phyloP scores from a whole-genome alignment of 2,113 vertebrate genomes.

The Gobiocypris rarus region DNA sequence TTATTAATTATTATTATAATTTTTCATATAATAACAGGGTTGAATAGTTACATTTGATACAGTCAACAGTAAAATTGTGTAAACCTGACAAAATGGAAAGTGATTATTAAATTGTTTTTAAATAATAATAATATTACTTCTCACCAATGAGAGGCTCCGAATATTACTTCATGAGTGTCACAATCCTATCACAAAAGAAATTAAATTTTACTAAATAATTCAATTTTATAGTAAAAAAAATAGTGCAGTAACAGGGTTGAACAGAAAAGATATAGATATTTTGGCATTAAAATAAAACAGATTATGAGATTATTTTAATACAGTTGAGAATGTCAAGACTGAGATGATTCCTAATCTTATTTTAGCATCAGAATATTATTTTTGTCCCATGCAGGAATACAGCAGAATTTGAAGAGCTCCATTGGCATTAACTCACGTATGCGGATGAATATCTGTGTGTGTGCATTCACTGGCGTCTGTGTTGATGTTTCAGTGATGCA shows the following conservation, averaged over 20 bases:
- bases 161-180: neutral
- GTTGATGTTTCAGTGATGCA: slow-evolving; percentile 35
- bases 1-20: too few species aligned
- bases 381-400: neutral
- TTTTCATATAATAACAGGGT: neutral
- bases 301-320: neutral
- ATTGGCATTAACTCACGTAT: neutral
- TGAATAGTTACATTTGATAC: neutral
- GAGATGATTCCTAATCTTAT: neutral
- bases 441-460: neutral
- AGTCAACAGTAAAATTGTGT: neutral
- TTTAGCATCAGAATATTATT: neutral
- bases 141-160: neutral
- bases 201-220: too few species aligned
- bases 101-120: neutral
- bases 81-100: neutral
- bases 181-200: too few species aligned
- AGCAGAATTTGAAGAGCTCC: neutral
- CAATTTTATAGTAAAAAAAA: too few species aligned
- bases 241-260: neutral
- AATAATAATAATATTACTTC: neutral
- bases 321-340: neutral
- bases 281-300: neutral
- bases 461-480: neutral
- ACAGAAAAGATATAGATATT: neutral